Percentiles rank a stretch among this genome's conserved stretches.
Evolutionary conservation across 1,140 invertebrate species (phyloP).

Genomic region (Globodera rostochiensis): DNA sequence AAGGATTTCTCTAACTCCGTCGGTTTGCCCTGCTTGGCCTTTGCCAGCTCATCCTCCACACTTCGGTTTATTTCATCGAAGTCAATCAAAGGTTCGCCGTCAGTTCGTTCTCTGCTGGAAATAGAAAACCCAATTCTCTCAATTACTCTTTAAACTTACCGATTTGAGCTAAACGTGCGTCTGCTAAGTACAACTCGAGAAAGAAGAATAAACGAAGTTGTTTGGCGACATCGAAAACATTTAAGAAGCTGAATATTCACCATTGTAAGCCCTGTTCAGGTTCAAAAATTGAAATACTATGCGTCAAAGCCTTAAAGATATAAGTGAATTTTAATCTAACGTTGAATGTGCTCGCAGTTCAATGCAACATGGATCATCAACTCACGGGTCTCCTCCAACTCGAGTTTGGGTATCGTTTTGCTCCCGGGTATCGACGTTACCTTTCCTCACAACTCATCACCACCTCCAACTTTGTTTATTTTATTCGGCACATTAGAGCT

Average conservation of each 20-base stretch:
- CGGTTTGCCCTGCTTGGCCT: slow-evolving; percentile 27
- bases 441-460: too few relatives aligned
- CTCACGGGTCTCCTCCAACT: too few relatives aligned
- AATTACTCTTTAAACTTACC: not conserved
- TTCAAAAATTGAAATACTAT: not conserved
- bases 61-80: slow-evolving; percentile 47
- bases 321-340: too few relatives aligned
- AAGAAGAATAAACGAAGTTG: not conserved
- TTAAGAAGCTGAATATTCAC: not conserved
- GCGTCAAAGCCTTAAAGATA: not conserved
- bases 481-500: too few relatives aligned
- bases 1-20: slow-evolving; percentile 57
- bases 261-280: not conserved
- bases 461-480: too few relatives aligned
- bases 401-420: too few relatives aligned
- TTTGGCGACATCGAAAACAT: not conserved
- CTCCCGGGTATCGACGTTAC: too few relatives aligned
- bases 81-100: slow-evolving; percentile 26
- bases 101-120: not conserved
- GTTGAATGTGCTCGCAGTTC: too few relatives aligned
- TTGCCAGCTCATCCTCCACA: slow-evolving; percentile 42
- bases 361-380: too few relatives aligned
- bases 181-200: not conserved
- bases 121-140: not conserved
- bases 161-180: not conserved